Evolutionary conservation across 2,797 vertebrate species (phyloP).

Genomic region (Champsocephalus gunnari): DNA sequence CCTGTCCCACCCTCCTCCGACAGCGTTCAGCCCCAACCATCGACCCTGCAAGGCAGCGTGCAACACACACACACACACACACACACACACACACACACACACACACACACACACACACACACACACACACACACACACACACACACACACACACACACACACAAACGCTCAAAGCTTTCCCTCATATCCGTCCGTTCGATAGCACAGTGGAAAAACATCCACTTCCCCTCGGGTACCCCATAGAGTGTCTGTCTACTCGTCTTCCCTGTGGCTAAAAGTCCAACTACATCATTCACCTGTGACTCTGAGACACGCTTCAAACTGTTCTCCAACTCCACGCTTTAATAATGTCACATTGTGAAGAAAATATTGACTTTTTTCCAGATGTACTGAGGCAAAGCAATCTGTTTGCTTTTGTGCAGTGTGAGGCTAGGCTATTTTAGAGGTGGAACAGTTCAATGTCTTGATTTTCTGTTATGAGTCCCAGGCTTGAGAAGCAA

Average conservation of each 20-base stretch:
- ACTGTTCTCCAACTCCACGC: conserved; percentile 37
- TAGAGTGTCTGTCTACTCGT: conserved; percentile 58
- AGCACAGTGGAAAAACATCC: conserved; percentile 61
- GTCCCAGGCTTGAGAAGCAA: neutral
- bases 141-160: conserved; percentile 3
- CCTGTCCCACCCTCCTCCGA: conserved; percentile 28
- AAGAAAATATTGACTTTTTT: conserved; percentile 17
- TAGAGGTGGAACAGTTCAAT: conserved; percentile 22
- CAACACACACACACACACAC: conserved; percentile 32
- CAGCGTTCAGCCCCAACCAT: conserved; percentile 20
- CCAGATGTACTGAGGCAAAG: conserved; percentile 20
- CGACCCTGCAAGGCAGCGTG: conserved; percentile 31
- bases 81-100: conserved; percentile 39
- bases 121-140: conserved; percentile 26
- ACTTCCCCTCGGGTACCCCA: conserved; percentile 55
- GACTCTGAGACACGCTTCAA: conserved; percentile 32
- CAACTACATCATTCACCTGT: conserved; percentile 57
- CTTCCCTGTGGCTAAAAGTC: conserved; percentile 63
- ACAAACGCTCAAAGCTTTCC: neutral
- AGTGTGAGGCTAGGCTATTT: conserved; percentile 8
- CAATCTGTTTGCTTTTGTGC: conserved; percentile 31
- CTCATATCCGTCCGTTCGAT: conserved; percentile 69
- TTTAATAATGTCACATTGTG: conserved; percentile 45
- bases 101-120: conserved; percentile 20
- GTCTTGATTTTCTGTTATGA: conserved; percentile 20